Evolutionary conservation across 2,888 invertebrate genomes (phyloP), one percentile per base, ranked within the genome.

Genomic region (Campaea margaritaria): DNA sequence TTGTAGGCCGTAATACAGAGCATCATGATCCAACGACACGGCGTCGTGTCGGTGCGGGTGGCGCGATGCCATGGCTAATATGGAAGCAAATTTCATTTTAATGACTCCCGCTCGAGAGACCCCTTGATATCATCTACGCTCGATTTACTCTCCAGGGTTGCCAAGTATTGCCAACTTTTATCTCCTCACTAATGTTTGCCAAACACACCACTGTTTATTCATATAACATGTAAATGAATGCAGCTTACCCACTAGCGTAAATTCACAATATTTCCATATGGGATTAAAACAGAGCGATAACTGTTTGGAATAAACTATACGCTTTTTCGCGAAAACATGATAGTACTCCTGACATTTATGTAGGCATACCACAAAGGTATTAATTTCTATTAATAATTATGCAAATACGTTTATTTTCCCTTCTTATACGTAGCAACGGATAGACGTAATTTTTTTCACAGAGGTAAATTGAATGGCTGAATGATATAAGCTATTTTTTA

Each of bases 51-150:
- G 31, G 31, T 10, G 31, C 31, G 31, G 21, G 52, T 48, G 46
- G 28, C 31, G 44, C 50, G 45, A 28, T 54, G 53, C 69, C 73
- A 78, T 78, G 53, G 70, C 72, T 76, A 77, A 77, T 64, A 58
- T 83, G 82, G 80, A 83, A 82, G 86, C 86, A 89, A 89, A 90
- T 90, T 88, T 89, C 84, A 89, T 88, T 90, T 89, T 89, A 88
- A 89, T 87, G 89, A 87, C 86, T 83, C 70, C 61, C 68, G 70
- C 72, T 72, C 72, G 68, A 68, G 75, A 75, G 75, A 73, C 67
- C 62, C 60, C 50, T 21, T 67, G 85, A 86, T 87, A 81, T 68
- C 70, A 86, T 87, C 87, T 79, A 70, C 70, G 78, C 76, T 81
- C 83, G 81, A 85, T 86, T 86, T 82, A 80, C 78, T 74, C 61